Evolutionary conservation across 2,888 invertebrate species (phyloP), one percentile per base, ranked within the genome.

Genomic region (Melitaea athalia): DNA sequence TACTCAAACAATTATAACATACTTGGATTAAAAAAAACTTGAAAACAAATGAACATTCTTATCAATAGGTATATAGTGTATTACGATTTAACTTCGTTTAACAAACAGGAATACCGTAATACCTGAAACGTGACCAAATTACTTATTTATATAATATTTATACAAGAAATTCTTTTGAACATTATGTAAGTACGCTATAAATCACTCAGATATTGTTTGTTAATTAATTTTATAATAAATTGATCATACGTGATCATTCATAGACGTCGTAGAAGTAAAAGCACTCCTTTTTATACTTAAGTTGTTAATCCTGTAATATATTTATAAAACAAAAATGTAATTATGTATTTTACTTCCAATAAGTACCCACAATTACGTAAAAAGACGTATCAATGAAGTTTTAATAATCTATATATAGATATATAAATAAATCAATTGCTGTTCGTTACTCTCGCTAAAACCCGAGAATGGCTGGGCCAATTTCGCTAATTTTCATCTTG

Each of bases 101-200:
- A 42, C 59, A 38, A 31, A 59, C 42, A 59, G 52, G 57, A 49
- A 31, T 65, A 65, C 50, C 64, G 50, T 53, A 65, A 45, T 65
- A 65, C 47, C 60, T 65, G 59, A 65, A 60, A 50, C 65, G 65
- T 65, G 65, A 60, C 65, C 52, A 45, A 65, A 53, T 59, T 65
- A 65, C 59, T 52, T 60, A 60, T 52, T 60, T 65, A 53, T 65
- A 45, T 60, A n/a, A 59, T 59, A 65, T 42, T 65, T 50, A 59
- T 65, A 64, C 49, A 59, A 59, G 59, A 65, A 65, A 65, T 65
- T 65, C 59, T 59, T 64, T 57, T 33, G 53, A 43, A 11, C 50
- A 50, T 50, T 50, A 42, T 42, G 12, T 33, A 42, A 24, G 15
- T 33, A 43, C 31, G 31, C 43, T 59, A 65, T 59, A 65, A 59